Evolutionary conservation across 2,797 vertebrate genomes (phyloP), one percentile per base, ranked within the genome.

Genomic region (Bradypus variegatus): DNA sequence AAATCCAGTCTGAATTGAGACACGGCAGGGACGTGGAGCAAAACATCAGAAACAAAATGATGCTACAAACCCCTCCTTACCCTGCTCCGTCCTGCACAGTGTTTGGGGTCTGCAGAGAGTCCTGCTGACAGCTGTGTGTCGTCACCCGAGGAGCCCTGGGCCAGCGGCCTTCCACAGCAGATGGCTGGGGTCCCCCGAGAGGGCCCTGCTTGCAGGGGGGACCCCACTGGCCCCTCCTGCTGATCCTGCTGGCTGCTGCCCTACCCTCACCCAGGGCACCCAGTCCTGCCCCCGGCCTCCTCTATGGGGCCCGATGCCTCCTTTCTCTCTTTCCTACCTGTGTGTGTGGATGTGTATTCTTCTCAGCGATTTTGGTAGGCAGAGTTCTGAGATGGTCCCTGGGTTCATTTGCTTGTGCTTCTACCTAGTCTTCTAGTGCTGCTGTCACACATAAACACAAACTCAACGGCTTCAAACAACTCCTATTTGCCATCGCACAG

Each of bases 71-170:
- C 2, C 2, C 0, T 25, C 19, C 19, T 36, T 8, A 1, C 36
- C 8, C 0, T 0, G 6, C 8, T 14, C 50, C 3, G 50, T 14
- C 50, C 14, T 14, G 10, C 33, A 2, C 0, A 0, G 16, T 0
- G 5, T 33, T 6, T 11, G 31, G 4, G 4, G 19, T 41, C 69
- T 86, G 21, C 19, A 11, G 13, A 50, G 13, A 19, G 13, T 16
- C 50, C 8, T 0, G 6, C 38, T 41, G 13, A 21, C 15, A 1
- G 6, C 2, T 8, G 45, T 5, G 7, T 29, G 48, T 36, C 11
- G 50, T 50, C 50, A 50, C 41, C n/a, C n/a, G n/a, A n/a, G n/a
- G n/a, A n/a, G n/a, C n/a, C 41, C 41, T 45, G 41, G 41, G 8
- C 41, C 41, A 45, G 41, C 8, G 41, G 41, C 41, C 41, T 50